Evolutionary conservation across 2,113 vertebrate genomes (phyloP).

Genomic region (Cochlearius cochlearius): DNA sequence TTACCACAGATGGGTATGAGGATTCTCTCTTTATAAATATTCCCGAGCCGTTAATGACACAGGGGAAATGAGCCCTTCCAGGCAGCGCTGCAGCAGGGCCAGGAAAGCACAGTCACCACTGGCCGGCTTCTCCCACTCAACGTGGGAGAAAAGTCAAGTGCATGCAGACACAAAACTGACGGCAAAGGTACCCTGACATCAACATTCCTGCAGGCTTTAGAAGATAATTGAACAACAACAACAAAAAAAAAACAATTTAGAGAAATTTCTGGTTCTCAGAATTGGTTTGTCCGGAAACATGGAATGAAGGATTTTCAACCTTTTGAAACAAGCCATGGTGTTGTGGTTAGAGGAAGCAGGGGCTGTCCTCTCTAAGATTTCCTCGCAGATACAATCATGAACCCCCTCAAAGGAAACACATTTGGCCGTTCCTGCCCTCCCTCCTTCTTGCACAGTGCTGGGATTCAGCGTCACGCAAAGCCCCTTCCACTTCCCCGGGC

Average conservation of each 20-base stretch:
- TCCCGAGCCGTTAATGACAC: slow-evolving; percentile 11
- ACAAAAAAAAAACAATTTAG: not conserved
- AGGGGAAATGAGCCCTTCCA: not conserved
- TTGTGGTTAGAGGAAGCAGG: not conserved
- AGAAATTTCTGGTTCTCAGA: not conserved
- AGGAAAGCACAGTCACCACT: not conserved
- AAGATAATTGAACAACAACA: not conserved
- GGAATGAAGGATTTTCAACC: not conserved
- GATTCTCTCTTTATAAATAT: slow-evolving; percentile 25
- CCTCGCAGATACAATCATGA: not conserved
- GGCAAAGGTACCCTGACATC: not conserved
- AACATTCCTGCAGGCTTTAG: not conserved
- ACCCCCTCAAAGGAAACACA: not conserved
- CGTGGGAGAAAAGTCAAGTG: not conserved
- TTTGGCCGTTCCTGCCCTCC: not conserved
- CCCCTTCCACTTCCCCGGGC: not conserved
- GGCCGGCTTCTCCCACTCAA: not conserved
- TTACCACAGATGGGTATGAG: not conserved
- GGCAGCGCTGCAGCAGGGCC: not conserved
- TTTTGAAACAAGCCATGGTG: not conserved
- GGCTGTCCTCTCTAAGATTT: not conserved
- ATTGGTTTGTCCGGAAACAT: not conserved
- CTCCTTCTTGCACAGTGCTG: not conserved
- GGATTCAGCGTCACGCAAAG: not conserved
- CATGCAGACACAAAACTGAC: not conserved